Conservation (phyloP, 2,113 vertebrate species). For the Grantiella picta region DNA sequence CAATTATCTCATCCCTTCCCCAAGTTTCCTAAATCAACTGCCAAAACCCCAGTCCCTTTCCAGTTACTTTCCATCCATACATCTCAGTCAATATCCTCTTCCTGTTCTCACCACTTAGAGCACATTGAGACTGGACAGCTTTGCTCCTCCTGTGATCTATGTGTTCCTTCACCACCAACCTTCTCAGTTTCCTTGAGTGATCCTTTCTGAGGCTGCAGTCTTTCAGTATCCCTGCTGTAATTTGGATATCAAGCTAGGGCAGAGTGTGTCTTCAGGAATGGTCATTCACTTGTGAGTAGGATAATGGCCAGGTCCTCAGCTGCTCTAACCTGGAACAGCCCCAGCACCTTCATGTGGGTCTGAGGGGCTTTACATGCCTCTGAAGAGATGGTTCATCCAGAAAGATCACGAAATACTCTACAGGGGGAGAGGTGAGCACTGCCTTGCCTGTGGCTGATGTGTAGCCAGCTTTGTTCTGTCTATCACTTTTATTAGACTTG, state of each 20-base stretch:
- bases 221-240: neutral
- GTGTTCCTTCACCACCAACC: neutral
- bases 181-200: neutral
- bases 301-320: neutral
- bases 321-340: neutral
- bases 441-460: neutral
- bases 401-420: neutral
- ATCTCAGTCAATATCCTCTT: neutral
- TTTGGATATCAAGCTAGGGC: neutral
- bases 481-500: conserved; percentile 34
- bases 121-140: neutral
- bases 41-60: neutral
- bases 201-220: neutral
- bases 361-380: neutral
- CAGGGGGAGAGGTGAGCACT: neutral
- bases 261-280: neutral
- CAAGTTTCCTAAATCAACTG: neutral
- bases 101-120: neutral
- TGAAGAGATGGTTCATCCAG: neutral
- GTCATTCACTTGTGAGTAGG: neutral
- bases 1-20: neutral
- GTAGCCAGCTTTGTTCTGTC: neutral
- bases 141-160: neutral
- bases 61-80: neutral
- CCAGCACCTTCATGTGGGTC: neutral